Evolutionary conservation across 1,140 invertebrate genomes (phyloP), one percentile per base, ranked within the genome.

Genomic region (Sycophila sp.): DNA sequence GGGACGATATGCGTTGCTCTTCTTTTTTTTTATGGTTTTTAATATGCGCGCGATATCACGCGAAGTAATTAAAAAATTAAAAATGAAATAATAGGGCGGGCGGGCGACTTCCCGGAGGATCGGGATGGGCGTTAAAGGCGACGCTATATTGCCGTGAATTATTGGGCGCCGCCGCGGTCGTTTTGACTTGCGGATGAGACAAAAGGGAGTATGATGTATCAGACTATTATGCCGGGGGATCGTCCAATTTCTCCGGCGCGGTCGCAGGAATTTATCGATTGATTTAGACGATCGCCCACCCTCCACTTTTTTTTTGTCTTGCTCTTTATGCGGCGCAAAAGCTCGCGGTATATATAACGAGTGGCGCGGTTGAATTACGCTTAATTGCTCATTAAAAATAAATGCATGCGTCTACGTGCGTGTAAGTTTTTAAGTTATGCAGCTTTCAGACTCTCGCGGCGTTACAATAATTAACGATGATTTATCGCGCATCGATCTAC

Each of bases 381-480:
- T 38, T 38, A 36, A 38, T 58, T 17, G 34, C n/a, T 58, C 34
- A 34, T 58, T 58, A 38, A 58, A 22, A 58, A 34, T 38, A 58
- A 38, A 58, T 17, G 11, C 34, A 17, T 11, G 55, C 30, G 7
- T 36, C 17, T 56, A 17, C 17, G 17, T 22, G 49, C 22, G 19
- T 8, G 49, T n/a, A 26, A 7, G 2, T 45, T 10, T 34, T n/a
- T 56, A 56, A 56, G 34, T 56, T 22, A 56, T 36, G 51, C 28
- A 30, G 22, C 28, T 53, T 53, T 53, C n/a, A n/a, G n/a, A n/a
- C n/a, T n/a, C n/a, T n/a, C 26, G 51, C 26, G 8, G 13, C 28
- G n/a, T 55, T 30, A 15, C n/a, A 49, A 34, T 6, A 19, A 56
- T 56, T 56, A 56, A 30, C 2, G 1, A 49, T 56, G 30, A 56